Evolutionary conservation across 2,888 invertebrate genomes (phyloP), one percentile per base, ranked within the genome.

Genomic region (Drosophila demipolita): DNA sequence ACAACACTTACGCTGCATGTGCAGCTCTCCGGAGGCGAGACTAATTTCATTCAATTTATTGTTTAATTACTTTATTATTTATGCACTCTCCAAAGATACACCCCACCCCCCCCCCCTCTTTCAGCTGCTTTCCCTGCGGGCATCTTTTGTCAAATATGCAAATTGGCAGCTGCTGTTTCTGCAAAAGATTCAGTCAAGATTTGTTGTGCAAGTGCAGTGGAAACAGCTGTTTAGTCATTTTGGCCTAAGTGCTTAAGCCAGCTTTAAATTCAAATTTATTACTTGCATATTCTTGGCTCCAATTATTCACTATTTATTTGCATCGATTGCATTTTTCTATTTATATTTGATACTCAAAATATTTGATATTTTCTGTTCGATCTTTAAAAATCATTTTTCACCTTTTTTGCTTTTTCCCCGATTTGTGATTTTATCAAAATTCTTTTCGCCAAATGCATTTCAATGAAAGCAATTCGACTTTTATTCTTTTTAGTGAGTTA

Each of bases 31-130:
- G 53, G 73, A 75, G 85, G 71, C 75, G 52, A 82, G 78, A 87
- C 85, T 75, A 82, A 89, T 87, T 89, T 88, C 80, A 87, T 85
- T 86, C 71, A 89, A 87, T 88, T 86, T 87, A 86, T 85, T 85
- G 83, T 78, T 88, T 90, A 90, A 88, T 88, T 88, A 79, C 80
- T 86, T 88, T 86, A 81, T 86, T 81, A 88, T 88, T 89, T 81
- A 83, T 88, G 67, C 76, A 78, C 74, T 75, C 76, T 70, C 72
- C 78, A 64, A 52, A 64, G 70, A 23, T 1, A 23, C 1, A 1
- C 23, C 59, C 61, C 35, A 42, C 26, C 26, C 4, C 59, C 59
- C 40, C 45, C 29, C 29, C 57, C 59, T 38, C 40, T 57, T 66
- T 67, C 67, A 84, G 81, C 75, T 77, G 76, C 65, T 11, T 36